Conservation (phyloP, 2,113 vertebrate genomes). For the Prolemur simus region DNA sequence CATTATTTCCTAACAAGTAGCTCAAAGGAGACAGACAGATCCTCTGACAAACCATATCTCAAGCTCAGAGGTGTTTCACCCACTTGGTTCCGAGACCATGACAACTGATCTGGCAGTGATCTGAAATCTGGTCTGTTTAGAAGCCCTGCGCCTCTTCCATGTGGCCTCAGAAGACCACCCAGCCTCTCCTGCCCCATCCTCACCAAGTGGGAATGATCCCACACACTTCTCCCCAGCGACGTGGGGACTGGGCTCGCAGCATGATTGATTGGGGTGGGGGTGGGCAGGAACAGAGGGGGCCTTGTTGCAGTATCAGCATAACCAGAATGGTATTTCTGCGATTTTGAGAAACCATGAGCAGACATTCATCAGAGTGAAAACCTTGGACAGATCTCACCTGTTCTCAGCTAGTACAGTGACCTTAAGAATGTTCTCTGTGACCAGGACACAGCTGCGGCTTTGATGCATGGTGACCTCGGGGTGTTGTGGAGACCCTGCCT, state of each 20-base stretch:
- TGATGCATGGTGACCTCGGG: neutral
- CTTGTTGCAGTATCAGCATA: neutral
- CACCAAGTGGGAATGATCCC: neutral
- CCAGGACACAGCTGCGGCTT: neutral
- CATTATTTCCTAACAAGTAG: neutral
- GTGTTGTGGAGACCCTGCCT: neutral
- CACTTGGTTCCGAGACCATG: neutral
- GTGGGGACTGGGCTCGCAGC: neutral
- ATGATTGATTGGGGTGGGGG: too few relatives aligned
- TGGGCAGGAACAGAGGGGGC: fast-evolving
- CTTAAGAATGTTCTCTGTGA: neutral
- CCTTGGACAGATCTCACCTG: neutral
- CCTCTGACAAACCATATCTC: neutral
- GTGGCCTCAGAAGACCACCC: neutral
- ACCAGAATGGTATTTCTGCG: neutral
- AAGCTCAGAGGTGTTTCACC: neutral
- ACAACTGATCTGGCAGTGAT: neutral
- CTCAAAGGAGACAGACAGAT: neutral
- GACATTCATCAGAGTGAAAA: neutral
- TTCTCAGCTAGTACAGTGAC: neutral
- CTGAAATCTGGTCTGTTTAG: neutral
- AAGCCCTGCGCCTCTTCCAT: neutral
- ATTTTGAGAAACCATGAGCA: neutral
- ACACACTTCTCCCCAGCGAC: neutral
- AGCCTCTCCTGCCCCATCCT: neutral